Evolutionary conservation across 2,888 invertebrate species (phyloP).

Genomic region (Chalcosyrphus nemorum): DNA sequence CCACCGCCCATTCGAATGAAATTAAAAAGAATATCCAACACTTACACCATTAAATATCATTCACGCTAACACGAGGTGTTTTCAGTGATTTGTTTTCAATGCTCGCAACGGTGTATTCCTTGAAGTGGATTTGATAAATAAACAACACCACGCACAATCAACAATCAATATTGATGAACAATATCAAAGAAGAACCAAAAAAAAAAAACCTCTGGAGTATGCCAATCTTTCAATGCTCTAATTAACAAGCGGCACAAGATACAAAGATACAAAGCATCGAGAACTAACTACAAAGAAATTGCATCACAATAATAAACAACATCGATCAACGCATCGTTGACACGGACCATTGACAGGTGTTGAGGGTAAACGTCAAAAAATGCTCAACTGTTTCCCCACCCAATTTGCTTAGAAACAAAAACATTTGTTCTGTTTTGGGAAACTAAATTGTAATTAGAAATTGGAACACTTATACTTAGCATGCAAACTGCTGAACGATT

Average conservation of each 20-base stretch:
- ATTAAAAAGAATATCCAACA: not conserved
- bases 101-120: slow-evolving; percentile 2
- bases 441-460: too few species aligned
- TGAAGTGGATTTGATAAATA: slow-evolving; percentile 35
- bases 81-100: slow-evolving; percentile 27
- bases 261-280: slow-evolving; percentile 31
- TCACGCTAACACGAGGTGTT: not conserved
- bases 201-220: slow-evolving; percentile 25
- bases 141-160: slow-evolving; percentile 48
- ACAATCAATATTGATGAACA: slow-evolving; percentile 61
- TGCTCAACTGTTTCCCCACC: not conserved
- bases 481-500: too few species aligned
- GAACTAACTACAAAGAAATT: slow-evolving; percentile 38
- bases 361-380: slow-evolving; percentile 38
- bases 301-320: slow-evolving; percentile 60
- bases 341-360: slow-evolving; percentile 46
- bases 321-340: slow-evolving; percentile 51
- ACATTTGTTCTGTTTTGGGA: too few species aligned
- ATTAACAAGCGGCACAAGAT: slow-evolving; percentile 48
- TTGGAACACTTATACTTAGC: too few species aligned
- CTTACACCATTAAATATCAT: slow-evolving; percentile 7
- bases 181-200: slow-evolving; percentile 50
- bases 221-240: slow-evolving; percentile 63
- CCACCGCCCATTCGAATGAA: too few species aligned
- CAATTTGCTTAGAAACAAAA: not conserved